phyloP scores from a whole-genome alignment of 2,797 vertebrate genomes.

The Bradypodion pumilum region DNA sequence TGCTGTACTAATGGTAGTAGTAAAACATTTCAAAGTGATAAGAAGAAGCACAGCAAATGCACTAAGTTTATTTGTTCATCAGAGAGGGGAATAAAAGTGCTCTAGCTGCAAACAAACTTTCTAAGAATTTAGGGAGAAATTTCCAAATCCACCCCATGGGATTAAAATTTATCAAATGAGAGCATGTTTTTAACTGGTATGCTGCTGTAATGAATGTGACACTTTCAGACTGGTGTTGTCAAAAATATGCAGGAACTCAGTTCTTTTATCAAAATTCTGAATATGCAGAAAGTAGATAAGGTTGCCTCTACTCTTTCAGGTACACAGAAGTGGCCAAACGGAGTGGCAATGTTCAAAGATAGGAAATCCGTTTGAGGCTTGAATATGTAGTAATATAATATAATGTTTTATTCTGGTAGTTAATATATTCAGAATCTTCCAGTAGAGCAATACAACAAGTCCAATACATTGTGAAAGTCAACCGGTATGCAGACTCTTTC shows the following conservation, averaged over 20 bases:
- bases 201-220: neutral
- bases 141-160: neutral
- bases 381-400: too few species aligned
- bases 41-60: neutral
- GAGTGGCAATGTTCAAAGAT: too few species aligned
- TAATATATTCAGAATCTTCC: too few species aligned
- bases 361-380: too few species aligned
- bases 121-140: fast-evolving
- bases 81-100: neutral
- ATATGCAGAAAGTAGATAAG: too few species aligned
- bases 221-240: neutral
- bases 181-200: neutral
- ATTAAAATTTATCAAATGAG: neutral
- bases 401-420: too few species aligned
- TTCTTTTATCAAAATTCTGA: neutral
- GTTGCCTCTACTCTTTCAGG: too few species aligned
- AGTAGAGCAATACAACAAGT: too few species aligned
- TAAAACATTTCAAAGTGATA: conserved; percentile 29
- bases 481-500: too few species aligned
- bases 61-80: neutral
- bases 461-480: too few species aligned
- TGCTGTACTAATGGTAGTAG: conserved; percentile 32
- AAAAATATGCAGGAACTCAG: neutral
- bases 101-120: conserved; percentile 3
- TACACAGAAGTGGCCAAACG: too few species aligned